A percentile compares a stretch with the other conserved stretches of the same genome.
These are phyloP conservation scores for Tokudaia muenninki DNA, from an alignment of 2,797 vertebrate genomes.

Conservation along the genomic window DNA sequence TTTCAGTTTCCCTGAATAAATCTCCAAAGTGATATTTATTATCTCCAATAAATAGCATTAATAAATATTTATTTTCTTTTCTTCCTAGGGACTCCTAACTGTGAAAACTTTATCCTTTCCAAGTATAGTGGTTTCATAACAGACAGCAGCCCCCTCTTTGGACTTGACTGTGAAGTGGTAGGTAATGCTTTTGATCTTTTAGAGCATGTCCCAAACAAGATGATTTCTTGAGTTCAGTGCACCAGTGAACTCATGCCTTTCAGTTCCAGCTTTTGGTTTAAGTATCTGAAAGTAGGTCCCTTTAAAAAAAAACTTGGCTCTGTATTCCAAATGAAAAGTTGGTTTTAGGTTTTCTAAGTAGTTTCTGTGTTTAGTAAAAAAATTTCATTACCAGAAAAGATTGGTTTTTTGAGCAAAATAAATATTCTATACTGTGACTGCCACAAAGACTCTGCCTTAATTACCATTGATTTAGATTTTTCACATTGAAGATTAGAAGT, in stretches of 20 bases:
- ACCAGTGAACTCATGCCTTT: neutral
- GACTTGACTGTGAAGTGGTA: slow-evolving; percentile 97
- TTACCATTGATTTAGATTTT: slow-evolving; percentile 45
- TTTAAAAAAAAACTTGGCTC: slow-evolving; percentile 46
- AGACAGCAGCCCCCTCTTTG: slow-evolving; percentile 93
- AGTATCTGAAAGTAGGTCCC: neutral
- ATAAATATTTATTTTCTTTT: slow-evolving; percentile 63
- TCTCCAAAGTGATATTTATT: neutral
- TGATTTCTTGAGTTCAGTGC: slow-evolving; percentile 26
- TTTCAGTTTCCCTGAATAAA: slow-evolving; percentile 39
- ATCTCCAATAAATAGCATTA: neutral
- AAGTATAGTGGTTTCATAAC: slow-evolving; percentile 87
- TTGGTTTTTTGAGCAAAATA: slow-evolving; percentile 1
- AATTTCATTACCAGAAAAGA: neutral
- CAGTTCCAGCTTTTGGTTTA: slow-evolving; percentile 38
- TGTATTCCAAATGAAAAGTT: slow-evolving; percentile 38
- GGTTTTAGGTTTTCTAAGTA: slow-evolving; percentile 16
- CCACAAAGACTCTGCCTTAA: neutral
- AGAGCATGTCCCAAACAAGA: neutral
- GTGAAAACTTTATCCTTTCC: slow-evolving; percentile 89
- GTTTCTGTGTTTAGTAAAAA: slow-evolving; percentile 9
- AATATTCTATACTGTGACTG: slow-evolving; percentile 45
- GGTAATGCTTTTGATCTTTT: slow-evolving; percentile 70
- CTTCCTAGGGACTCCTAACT: slow-evolving; percentile 88
- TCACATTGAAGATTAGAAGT: slow-evolving; percentile 28